Base-by-base conservation (phyloP, 53 echinoderm and acorn worm species). In the Arbacia lixula region DNA sequence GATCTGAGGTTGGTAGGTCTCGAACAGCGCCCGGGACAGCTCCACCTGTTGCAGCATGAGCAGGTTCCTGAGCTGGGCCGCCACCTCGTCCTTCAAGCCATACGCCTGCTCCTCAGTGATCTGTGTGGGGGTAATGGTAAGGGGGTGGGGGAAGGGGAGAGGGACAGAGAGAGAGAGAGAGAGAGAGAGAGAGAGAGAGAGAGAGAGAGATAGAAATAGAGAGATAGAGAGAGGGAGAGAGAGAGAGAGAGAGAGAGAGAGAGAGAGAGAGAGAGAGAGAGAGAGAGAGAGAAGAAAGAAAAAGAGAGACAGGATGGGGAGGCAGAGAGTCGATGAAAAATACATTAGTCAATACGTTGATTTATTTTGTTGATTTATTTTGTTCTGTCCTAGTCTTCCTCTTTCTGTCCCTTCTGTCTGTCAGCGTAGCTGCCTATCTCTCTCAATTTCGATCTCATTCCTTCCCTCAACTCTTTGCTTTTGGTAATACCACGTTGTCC, bases 41-140 rank as follows among this genome's bases (percentile, higher is more conserved):
- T 89, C 89, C 31, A 89, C 84, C 43, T 89, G 75, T 39, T 89
- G 89, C 14, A 89, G 71, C 89, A 89, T 89, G 24, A 89, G 67
- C 42, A 89, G 75, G 19, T 84, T 61, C 34, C 85, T 46, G 6
- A 89, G 77, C 40, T 89, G 73, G 42, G 75, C 76, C 57, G 83
- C 84, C 2, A 89, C 89, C 36, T 66, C 84, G 75, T 89, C 89
- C 68, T 84, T 71, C 21, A 89, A 57, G 25, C 52, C 53, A 49
- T 89, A 84, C 6, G 89, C 89, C 49, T 84, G 32, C 24, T 36
- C 62, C 5, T 63, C 53, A 20, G 76, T 83, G 24, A 89, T 89
- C 89, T 89, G 52, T 33, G n/a, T 5, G 9, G 22, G 6, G 33
- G n/a, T n/a, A n/a, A n/a, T n/a, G n/a, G n/a, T n/a, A n/a, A n/a